Base-by-base conservation (phyloP, 2,797 vertebrate genomes). In the Salmo trutta region DNA sequence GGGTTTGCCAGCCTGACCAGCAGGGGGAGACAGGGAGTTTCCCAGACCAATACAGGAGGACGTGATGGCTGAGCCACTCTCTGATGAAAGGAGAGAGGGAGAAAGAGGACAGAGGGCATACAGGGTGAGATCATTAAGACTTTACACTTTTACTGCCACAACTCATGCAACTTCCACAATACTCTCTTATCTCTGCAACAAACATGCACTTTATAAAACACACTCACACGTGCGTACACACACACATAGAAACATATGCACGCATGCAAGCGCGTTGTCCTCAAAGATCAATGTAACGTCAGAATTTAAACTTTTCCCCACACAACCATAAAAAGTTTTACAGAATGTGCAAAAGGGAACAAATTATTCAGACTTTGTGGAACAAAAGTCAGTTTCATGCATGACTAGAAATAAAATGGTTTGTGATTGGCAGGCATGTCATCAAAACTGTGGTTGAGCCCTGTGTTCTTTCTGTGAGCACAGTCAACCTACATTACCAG, bases 11-110 rank as follows among this genome's bases (percentile, higher is more conserved):
- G 98, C 96, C 89, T 98, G 97, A 53, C 98, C 98, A 2, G 95
- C 93, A 80, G 97, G 97, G 83, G 98, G 97, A 12, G 91, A 89
- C 76, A 95, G 93, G 1, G 96, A 95, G 88, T 95, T 96, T 51
- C 96, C 97, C 85, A 99, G 90, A 69, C 98, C 98, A 1, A 97
- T 47, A 29, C 97, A 99, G 0, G 97, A 95, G 17, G 97, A 94
- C 3, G 96, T 97, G 86, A 99, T 98, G 76, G 98, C 84, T 36
- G 98, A 99, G 87, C 98, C 97, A 0, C 96, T 97, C 91, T 99
- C 98, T 99, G 85, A 77, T 24, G 73, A 10, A 16, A 29, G 73
- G 12, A 51, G 67, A 76, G 52, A 16, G 8, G 54, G 8, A 56
- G 66, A 79, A 24, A 59, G 36, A 31, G 54, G 17, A 66, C n/a